Percentiles rank a stretch among this genome's conserved stretches.
Evolutionary conservation across 2,113 vertebrate species (phyloP).

Genomic region (Sarotherodon lohbergeri): DNA sequence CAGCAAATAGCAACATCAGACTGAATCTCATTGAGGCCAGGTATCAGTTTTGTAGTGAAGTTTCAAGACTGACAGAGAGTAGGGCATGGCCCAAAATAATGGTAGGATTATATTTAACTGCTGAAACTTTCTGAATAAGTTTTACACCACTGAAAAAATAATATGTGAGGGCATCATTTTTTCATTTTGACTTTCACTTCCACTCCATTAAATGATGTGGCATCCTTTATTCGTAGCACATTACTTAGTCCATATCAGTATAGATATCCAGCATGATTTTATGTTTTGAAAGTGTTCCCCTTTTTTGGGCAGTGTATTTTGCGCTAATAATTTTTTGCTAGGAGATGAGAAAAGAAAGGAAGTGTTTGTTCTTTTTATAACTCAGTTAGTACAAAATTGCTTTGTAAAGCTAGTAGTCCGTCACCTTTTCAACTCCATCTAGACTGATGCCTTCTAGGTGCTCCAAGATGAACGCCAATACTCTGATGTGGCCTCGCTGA

Average conservation of each 20-base stretch:
- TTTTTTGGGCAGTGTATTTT: not conserved
- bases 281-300: not conserved
- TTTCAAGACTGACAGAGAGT: too few relatives aligned
- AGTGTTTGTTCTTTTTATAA: not conserved
- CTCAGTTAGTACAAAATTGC: not conserved
- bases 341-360: not conserved
- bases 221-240: not conserved
- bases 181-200: not conserved
- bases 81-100: too few relatives aligned
- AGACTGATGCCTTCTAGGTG: constrained; percentile 80
- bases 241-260: not conserved
- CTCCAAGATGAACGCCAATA: constrained; percentile 82
- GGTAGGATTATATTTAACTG: not conserved
- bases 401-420: not conserved
- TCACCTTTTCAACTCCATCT: constrained; percentile 80
- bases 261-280: not conserved
- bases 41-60: too few relatives aligned
- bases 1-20: not conserved
- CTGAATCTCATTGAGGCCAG: not conserved
- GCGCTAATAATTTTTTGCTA: fast-evolving
- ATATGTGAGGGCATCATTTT: not conserved
- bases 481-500: constrained; percentile 77
- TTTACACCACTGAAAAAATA: not conserved
- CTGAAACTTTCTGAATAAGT: not conserved
- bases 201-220: not conserved